phyloP scores from a whole-genome alignment of 1,140 invertebrate species.

The Procambarus clarkii region DNA sequence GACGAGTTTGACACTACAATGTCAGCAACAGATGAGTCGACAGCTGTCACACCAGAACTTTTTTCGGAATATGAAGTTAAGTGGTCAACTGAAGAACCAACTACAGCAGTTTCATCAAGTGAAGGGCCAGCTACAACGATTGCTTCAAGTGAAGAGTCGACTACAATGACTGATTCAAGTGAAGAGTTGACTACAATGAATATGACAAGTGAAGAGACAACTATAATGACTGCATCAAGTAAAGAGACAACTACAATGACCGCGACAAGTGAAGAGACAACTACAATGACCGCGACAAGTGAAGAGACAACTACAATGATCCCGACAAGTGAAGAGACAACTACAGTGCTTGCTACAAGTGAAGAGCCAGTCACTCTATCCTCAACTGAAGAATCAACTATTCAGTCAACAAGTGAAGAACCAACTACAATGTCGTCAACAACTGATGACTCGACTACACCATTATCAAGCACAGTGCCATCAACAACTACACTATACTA shows the following conservation, averaged over 20 bases:
- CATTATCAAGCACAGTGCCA: too few relatives aligned
- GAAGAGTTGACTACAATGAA: background rate
- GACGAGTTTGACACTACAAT: background rate
- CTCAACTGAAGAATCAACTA: background rate
- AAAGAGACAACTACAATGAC: background rate
- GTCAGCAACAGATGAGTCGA: background rate
- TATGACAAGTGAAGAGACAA: background rate
- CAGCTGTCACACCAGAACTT: background rate
- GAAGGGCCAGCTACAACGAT: background rate
- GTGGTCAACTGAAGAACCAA: background rate
- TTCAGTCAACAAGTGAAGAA: background rate
- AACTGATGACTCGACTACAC: background rate
- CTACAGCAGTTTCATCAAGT: background rate
- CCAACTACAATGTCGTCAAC: background rate
- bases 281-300: background rate
- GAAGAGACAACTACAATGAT: background rate
- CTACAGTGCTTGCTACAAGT: background rate
- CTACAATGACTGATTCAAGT: background rate
- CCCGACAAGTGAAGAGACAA: background rate
- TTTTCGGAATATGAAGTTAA: background rate
- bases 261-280: background rate
- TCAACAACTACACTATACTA: background rate
- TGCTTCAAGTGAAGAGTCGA: background rate
- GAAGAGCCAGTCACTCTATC: background rate
- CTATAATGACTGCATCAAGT: background rate